Evolutionary conservation across 1,140 invertebrate genomes (phyloP).

Genomic region (Macrobrachium rosenbergii): DNA sequence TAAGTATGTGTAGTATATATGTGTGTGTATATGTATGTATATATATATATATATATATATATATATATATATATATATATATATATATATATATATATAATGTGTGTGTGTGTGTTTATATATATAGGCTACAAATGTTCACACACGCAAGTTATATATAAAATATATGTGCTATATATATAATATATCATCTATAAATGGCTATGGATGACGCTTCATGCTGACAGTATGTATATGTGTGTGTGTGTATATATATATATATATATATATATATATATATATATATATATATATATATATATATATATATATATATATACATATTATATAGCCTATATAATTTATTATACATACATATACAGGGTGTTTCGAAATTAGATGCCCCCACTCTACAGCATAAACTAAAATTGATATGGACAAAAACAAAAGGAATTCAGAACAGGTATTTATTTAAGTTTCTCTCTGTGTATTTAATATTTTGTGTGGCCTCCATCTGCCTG

Average conservation of each 20-base stretch:
- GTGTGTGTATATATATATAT: constrained; percentile 19
- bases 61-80: constrained; percentile 20
- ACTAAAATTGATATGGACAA: too few species aligned
- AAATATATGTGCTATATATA: neutral
- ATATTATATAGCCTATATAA: too few species aligned
- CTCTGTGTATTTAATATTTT: too few species aligned
- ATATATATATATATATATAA: constrained; percentile 15
- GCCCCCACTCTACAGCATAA: too few species aligned
- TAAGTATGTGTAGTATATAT: constrained; percentile 8
- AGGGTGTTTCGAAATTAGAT: too few species aligned
- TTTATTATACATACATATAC: too few species aligned
- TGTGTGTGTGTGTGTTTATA: neutral
- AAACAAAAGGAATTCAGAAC: too few species aligned
- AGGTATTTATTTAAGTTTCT: too few species aligned
- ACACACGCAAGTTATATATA: neutral
- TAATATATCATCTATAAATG: constrained; percentile 19
- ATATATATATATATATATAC: too few species aligned
- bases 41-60: neutral
- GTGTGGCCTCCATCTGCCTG: too few species aligned
- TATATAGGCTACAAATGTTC: neutral
- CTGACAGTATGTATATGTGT: constrained; percentile 3
- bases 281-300: constrained; percentile 5
- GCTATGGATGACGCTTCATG: neutral
- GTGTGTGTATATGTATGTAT: constrained; percentile 29
- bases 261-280: constrained; percentile 20